Evolutionary conservation across 2,113 vertebrate species (phyloP).

Genomic region (Calidris pygmaea): DNA sequence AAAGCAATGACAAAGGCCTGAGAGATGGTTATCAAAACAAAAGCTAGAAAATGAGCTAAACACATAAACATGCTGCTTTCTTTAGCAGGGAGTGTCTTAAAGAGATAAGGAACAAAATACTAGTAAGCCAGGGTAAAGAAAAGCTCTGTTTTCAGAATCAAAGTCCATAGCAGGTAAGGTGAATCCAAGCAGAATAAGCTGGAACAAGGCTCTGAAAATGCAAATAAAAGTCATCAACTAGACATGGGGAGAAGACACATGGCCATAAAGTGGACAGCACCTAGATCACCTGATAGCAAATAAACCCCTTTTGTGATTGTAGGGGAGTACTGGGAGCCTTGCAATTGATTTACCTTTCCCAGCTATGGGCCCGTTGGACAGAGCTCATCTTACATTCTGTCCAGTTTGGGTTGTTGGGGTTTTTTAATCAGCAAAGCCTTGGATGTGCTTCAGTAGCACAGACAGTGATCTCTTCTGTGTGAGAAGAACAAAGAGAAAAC

Average conservation of each 20-base stretch:
- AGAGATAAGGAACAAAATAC: not conserved
- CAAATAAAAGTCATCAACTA: not conserved
- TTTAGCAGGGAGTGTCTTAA: not conserved
- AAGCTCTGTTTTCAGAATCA: not conserved
- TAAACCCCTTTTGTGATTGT: not conserved
- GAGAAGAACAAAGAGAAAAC: not conserved
- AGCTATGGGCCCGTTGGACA: not conserved
- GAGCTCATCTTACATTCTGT: not conserved
- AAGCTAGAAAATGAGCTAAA: not conserved
- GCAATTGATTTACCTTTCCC: not conserved
- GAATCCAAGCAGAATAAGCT: not conserved
- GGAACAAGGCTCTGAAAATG: not conserved
- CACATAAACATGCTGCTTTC: not conserved
- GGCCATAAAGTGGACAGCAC: not conserved
- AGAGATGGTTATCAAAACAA: not conserved
- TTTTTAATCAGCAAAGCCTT: not conserved
- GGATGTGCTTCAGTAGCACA: not conserved
- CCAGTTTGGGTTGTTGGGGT: not conserved
- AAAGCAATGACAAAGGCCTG: not conserved
- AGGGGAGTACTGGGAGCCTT: not conserved
- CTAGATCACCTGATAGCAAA: not conserved
- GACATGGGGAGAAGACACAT: not conserved
- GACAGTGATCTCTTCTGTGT: not conserved
- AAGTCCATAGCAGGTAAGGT: not conserved
- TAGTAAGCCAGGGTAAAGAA: not conserved